Evolutionary conservation across 2,113 vertebrate species (phyloP), one percentile per base, ranked within the genome.

Genomic region (Tympanuchus pallidicinctus): DNA sequence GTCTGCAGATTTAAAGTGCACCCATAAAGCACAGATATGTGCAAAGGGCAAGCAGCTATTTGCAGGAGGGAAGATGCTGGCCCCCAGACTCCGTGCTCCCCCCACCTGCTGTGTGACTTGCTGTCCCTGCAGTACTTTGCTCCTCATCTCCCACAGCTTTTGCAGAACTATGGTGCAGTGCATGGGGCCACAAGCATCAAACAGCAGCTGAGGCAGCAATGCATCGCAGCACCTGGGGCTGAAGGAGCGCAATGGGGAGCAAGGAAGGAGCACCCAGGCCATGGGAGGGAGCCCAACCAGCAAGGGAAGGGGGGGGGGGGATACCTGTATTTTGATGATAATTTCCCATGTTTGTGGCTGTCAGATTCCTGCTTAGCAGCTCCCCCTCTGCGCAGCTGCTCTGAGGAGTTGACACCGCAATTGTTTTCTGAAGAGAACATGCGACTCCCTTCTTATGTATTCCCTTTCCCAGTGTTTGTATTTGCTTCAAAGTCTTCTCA

Each of bases 401-500:
- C 87, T 17, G 0, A 12, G 77, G 5, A 69, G 81, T 90, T 96
- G 96, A 96, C 95, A 96, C 75, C 5, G 0, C 95, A 91, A 93
- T 94, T 95, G 96, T 97, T 96, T 93, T 95, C 93, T 95, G 96
- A 96, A 95, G 90, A 73, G 92, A 96, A 97, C 95, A 97, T 57
- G 40, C 93, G 43, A 91, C 93, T 96, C 88, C 89, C 93, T 96
- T 95, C 96, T 96, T 92, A 95, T 93, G 94, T 95, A 94, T 96
- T 96, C 92, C 95, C 94, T 96, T 89, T 95, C 89, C 88, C 8
- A 22, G 90, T 95, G 94, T 93, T 95, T 93, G 90, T 91, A 94
- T 95, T 90, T 94, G 94, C 96, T 96, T 97, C 96, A 96, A 96
- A 97, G 96, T 88, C 96, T 96, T 92, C 82, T 95, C 96, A 74